These are phyloP conservation scores for Chloropsis cyanopogon DNA, from an alignment of 2,113 vertebrate genomes.

Conservation along the genomic window DNA sequence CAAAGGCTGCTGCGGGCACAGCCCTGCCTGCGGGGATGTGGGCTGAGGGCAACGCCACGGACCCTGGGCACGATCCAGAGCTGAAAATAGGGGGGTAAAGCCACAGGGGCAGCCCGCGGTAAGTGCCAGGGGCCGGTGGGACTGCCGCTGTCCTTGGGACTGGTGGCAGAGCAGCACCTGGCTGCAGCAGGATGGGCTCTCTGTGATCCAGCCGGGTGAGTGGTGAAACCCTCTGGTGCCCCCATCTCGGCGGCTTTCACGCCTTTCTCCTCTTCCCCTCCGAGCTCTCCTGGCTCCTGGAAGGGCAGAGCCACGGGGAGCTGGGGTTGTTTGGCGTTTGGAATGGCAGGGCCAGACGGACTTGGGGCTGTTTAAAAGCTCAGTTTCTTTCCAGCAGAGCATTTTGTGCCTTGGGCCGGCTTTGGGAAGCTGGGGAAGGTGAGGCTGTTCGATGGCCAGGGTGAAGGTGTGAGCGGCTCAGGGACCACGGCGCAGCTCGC, in stretches of 20 bases:
- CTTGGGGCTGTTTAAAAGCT: constrained; percentile 40
- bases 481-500: accelerated
- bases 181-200: not conserved
- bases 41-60: accelerated
- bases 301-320: not conserved
- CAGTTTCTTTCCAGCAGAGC: constrained; percentile 12
- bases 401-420: constrained; percentile 8
- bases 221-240: not conserved
- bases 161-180: not conserved
- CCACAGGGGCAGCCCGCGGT: accelerated
- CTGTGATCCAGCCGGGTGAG: not conserved
- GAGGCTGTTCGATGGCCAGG: not conserved
- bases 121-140: not conserved
- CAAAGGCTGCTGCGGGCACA: not conserved
- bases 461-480: not conserved
- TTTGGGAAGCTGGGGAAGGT: constrained; percentile 19
- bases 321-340: not conserved
- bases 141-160: accelerated
- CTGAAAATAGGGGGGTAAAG: accelerated
- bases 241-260: not conserved
- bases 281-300: not conserved
- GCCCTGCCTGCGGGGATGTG: accelerated
- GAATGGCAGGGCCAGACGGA: constrained; percentile 23
- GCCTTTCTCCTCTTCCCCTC: not conserved
- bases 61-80: accelerated